phyloP scores from a whole-genome alignment of 1,140 invertebrate species.

The Meloidogyne exigua region DNA sequence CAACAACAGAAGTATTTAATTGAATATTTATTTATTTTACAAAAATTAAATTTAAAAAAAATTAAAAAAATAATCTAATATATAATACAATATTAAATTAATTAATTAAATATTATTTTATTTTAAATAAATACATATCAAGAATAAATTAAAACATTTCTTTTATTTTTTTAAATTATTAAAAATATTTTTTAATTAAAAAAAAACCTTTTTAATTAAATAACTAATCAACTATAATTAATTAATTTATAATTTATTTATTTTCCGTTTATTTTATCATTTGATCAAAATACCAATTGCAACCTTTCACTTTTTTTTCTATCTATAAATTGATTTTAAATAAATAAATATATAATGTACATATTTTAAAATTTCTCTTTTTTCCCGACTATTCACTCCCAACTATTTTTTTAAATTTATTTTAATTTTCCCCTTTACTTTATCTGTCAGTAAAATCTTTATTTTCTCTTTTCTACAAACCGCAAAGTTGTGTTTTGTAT shows the following conservation, averaged over 20 bases:
- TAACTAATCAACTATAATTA: too few species aligned
- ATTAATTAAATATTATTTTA: too few species aligned
- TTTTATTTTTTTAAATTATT: too few species aligned
- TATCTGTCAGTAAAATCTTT: not conserved
- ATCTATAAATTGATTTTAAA: not conserved
- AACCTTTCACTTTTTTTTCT: not conserved
- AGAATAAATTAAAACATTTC: too few species aligned
- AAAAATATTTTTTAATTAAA: not conserved
- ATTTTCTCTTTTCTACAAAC: not conserved
- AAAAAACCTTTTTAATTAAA: not conserved
- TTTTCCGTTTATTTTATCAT: too few species aligned
- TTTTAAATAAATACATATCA: too few species aligned
- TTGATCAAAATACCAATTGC: not conserved
- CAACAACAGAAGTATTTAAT: too few species aligned
- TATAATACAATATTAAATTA: too few species aligned
- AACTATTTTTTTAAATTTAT: not conserved
- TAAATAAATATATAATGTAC: not conserved
- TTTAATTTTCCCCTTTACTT: not conserved
- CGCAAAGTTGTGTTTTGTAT: constrained; percentile 2
- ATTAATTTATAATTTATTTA: too few species aligned
- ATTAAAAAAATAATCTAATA: too few species aligned
- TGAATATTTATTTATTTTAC: too few species aligned
- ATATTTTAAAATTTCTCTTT: not conserved
- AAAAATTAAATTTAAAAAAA: too few species aligned
- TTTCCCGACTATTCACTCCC: not conserved